These are phyloP conservation scores for Corythornis vintsioides DNA, from an alignment of 2,113 vertebrate genomes.

Conservation along the genomic window DNA sequence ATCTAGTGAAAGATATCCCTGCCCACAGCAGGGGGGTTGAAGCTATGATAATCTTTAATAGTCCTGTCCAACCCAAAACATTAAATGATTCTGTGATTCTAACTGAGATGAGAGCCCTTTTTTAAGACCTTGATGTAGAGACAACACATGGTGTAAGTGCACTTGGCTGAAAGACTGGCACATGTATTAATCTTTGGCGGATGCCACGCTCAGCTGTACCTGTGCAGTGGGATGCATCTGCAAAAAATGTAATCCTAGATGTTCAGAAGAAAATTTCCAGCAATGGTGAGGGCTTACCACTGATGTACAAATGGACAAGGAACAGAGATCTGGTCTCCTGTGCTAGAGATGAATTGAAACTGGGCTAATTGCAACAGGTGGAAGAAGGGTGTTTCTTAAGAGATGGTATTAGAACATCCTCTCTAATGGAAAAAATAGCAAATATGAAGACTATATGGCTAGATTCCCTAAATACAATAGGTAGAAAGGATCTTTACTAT, in stretches of 20 bases:
- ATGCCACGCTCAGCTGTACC: background rate
- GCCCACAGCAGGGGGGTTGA: background rate
- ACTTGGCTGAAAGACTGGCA: background rate
- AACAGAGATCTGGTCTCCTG: background rate
- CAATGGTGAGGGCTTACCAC: background rate
- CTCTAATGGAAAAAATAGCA: background rate
- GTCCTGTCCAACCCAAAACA: background rate
- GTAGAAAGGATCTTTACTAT: background rate
- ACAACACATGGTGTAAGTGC: slow-evolving; percentile 25
- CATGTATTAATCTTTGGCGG: background rate
- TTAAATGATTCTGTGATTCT: background rate
- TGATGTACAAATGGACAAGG: background rate
- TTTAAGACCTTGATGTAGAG: background rate
- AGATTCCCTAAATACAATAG: background rate
- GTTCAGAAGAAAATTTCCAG: background rate
- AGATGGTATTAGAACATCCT: background rate
- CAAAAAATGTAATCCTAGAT: background rate
- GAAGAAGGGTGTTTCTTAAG: background rate
- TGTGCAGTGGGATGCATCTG: background rate
- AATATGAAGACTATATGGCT: background rate
- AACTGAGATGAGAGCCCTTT: background rate
- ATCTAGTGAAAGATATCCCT: background rate
- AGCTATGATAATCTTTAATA: background rate
- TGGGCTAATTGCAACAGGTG: background rate
- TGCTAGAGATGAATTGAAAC: background rate